Evolutionary conservation across 2,888 invertebrate genomes (phyloP).

Genomic region (Tethea ocularis): DNA sequence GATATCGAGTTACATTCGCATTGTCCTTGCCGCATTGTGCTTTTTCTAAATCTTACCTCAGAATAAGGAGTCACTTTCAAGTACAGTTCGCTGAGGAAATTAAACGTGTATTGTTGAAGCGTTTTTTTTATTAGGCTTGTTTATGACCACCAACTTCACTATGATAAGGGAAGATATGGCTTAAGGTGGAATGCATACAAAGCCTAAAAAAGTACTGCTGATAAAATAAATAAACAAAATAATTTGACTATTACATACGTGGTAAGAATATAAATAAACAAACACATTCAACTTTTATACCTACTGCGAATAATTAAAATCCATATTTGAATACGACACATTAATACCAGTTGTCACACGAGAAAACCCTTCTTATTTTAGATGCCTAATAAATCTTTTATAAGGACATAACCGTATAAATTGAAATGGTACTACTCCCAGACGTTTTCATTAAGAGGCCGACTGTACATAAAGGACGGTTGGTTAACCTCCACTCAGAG

Average conservation of each 20-base stretch:
- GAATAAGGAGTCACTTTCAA: conserved; percentile 62
- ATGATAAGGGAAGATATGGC: no score
- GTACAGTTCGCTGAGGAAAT: conserved; percentile 45
- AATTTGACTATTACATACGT: background rate
- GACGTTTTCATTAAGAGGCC: conserved; percentile 23
- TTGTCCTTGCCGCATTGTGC: conserved; percentile 57
- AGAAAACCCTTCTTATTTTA: background rate
- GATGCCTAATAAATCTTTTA: conserved; percentile 8
- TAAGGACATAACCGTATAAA: conserved; percentile 11
- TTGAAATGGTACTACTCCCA: background rate
- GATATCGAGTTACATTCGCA: conserved; percentile 61
- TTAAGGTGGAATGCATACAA: no score
- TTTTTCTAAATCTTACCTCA: conserved; percentile 74
- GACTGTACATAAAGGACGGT: conserved; percentile 59
- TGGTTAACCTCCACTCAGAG: conserved; percentile 55
- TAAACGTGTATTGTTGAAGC: background rate
- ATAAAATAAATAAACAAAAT: background rate
- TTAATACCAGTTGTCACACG: background rate
- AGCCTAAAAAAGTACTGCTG: no score
- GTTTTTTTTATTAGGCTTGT: background rate
- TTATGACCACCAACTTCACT: background rate
- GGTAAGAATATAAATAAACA: background rate
- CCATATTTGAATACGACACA: background rate
- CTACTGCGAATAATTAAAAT: background rate
- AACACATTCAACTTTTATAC: background rate